A percentile compares a stretch with the other conserved stretches of the same genome.
These are phyloP conservation scores for Dexiosoma caninum DNA, from an alignment of 2,888 invertebrate genomes.

Conservation along the genomic window DNA sequence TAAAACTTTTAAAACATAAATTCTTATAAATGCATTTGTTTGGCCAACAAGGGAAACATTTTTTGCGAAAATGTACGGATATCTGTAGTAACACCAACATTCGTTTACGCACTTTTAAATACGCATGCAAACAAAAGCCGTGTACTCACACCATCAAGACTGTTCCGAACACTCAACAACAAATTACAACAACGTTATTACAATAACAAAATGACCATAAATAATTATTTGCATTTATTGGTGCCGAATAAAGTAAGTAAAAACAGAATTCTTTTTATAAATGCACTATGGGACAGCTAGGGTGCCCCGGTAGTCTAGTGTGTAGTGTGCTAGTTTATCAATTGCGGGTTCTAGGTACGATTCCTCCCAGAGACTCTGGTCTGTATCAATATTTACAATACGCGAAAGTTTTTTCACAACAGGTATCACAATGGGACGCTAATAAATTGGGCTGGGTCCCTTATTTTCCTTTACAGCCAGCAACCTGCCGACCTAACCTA, in stretches of 20 bases:
- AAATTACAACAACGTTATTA: slow-evolving; percentile 22
- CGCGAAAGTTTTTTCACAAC: too few species aligned
- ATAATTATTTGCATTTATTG: slow-evolving; percentile 72
- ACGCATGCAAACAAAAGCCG: background rate
- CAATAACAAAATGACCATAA: slow-evolving; percentile 69
- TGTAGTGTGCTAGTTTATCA: too few species aligned
- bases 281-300: background rate
- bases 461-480: too few species aligned
- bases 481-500: too few species aligned
- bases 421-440: too few species aligned
- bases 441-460: too few species aligned
- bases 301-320: too few species aligned
- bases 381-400: too few species aligned
- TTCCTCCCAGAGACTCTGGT: too few species aligned
- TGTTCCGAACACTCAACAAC: slow-evolving; percentile 22
- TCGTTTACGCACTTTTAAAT: slow-evolving; percentile 45
- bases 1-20: slow-evolving; percentile 16
- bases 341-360: too few species aligned
- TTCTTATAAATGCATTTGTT: slow-evolving; percentile 35
- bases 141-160: background rate
- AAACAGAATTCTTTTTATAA: slow-evolving; percentile 7
- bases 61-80: slow-evolving; percentile 57
- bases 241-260: slow-evolving; percentile 51
- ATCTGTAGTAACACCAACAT: slow-evolving; percentile 68
- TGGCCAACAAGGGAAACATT: background rate